Conservation (phyloP, 2,797 vertebrate species). For the Myotis vivesi region DNA sequence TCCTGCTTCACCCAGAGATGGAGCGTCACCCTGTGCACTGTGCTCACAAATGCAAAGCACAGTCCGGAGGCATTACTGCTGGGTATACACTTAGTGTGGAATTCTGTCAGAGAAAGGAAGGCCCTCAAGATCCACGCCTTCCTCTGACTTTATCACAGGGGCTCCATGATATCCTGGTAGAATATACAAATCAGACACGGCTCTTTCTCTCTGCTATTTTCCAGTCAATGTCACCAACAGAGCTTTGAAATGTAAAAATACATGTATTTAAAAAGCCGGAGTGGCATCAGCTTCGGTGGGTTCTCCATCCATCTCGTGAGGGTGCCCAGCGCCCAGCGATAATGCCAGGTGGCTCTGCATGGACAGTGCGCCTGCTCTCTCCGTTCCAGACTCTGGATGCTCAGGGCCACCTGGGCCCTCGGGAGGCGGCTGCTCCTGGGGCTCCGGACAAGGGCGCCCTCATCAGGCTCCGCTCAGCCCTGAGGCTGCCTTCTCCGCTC, state of each 20-base stretch:
- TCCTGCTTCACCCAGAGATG: constrained; percentile 84
- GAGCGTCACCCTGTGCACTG: constrained; percentile 82
- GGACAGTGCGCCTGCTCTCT: constrained; percentile 32
- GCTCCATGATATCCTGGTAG: constrained; percentile 80
- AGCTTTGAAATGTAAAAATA: not conserved
- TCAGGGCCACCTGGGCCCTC: constrained; percentile 26
- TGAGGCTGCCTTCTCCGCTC: constrained; percentile 47
- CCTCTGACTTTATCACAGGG: constrained; percentile 82
- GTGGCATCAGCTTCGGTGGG: constrained; percentile 41
- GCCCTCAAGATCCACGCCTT: constrained; percentile 80
- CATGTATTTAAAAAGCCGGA: not conserved
- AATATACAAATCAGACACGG: constrained; percentile 81
- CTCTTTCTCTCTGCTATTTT: constrained; percentile 72
- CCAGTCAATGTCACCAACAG: constrained; percentile 73
- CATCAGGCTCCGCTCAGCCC: constrained; percentile 75
- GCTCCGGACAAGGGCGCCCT: constrained; percentile 74
- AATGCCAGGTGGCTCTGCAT: not conserved
- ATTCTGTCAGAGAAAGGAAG: constrained; percentile 72
- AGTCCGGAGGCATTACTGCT: constrained; percentile 50
- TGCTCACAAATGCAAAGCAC: constrained; percentile 84
- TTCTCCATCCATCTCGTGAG: not conserved
- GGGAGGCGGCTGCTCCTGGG: constrained; percentile 77
- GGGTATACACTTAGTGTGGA: constrained; percentile 75
- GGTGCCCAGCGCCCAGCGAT: not conserved
- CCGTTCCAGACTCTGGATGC: constrained; percentile 57